Evolutionary conservation across 2,888 invertebrate species (phyloP), one percentile per base, ranked within the genome.

Genomic region (Unio delphinus): DNA sequence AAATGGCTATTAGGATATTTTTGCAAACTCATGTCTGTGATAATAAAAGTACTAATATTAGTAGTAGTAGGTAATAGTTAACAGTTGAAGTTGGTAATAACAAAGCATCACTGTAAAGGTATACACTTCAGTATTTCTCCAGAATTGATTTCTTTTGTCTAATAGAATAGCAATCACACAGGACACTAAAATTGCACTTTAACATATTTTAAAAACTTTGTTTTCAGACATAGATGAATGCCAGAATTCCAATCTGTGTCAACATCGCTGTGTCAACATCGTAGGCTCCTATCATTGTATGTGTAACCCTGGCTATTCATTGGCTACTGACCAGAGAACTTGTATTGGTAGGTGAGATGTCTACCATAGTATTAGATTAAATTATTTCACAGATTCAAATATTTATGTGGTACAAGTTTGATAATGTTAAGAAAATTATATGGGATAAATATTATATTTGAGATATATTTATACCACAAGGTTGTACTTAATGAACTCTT

Each of bases 221-320:
- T 57, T 60, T 69, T 34, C 79, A 85, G 98, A 99, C 87, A 93
- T 98, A 0, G 92, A 95, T 86, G 95, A 95, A 88, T 95, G 95
- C 85, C 71, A 81, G n/a, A 77, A 87, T 60, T 72, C 85, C 75
- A 79, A 83, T 69, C 63, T 94, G 1, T 99, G 98, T 84, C 94
- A 96, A 83, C 98, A 98, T 78, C 93, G 92, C 55, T 99, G 98
- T 88, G 92, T 95, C 70, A 99, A 99, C 89, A 93, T 94, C 1
- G 96, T 95, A 94, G 98, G 98, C 0, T 93, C 95, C 0, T 97
- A 95, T 90, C 93, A 94, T 65, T 99, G 99, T 88, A 92, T 94
- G 11, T 99, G 99, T 86, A 93, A 94, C 66, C 90, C 93, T 0
- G 99, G 99, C 0, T 99, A 94, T 90, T 92, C 94, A 26, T 91